Conservation (phyloP, 1,140 invertebrate genomes). For the Brachionus manjavacas region DNA sequence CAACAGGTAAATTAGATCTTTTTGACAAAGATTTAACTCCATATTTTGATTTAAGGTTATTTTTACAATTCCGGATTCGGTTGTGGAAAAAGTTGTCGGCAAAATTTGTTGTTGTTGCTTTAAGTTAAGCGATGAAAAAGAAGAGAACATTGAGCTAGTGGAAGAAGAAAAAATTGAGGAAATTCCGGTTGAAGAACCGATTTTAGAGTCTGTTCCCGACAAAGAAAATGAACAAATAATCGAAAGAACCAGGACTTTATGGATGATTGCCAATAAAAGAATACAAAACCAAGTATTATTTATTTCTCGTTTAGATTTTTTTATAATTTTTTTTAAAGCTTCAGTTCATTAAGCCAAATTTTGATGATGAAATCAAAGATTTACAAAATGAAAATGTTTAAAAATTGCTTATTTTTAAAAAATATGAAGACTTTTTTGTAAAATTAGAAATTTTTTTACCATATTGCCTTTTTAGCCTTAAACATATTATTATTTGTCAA, state of each 20-base stretch:
- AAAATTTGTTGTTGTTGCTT: slow-evolving; percentile 11
- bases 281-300: slow-evolving; percentile 5
- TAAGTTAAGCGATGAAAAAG: background rate
- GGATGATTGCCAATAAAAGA: background rate
- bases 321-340: background rate
- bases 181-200: background rate
- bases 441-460: background rate
- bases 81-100: background rate
- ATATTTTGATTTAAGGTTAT: background rate
- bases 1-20: slow-evolving; percentile 70
- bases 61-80: background rate
- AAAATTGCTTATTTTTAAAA: background rate
- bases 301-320: background rate
- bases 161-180: background rate
- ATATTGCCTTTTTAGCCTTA: background rate
- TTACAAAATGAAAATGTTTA: background rate
- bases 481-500: too few relatives aligned
- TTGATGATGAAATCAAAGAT: background rate
- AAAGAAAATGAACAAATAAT: background rate
- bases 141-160: background rate
- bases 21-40: background rate
- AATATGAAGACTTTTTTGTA: background rate
- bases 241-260: background rate
- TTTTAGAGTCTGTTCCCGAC: background rate
- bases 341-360: background rate